Conservation (phyloP, 2,797 vertebrate genomes). For the Artibeus lituratus region DNA sequence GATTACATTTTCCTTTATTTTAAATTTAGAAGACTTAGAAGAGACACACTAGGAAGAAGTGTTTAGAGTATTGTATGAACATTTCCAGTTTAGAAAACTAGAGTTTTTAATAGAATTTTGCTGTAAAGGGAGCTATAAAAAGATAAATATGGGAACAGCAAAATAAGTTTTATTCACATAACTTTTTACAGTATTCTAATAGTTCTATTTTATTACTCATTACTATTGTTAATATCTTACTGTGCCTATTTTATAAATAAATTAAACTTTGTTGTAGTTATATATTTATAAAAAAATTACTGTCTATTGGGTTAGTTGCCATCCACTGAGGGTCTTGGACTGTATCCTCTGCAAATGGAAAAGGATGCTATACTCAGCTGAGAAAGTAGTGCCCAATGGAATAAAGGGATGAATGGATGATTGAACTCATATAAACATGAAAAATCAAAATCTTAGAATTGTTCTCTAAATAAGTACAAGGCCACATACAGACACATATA, state of each 20-base stretch:
- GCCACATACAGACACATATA: background rate
- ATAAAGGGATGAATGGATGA: background rate
- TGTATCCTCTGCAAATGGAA: background rate
- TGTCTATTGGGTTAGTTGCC: background rate
- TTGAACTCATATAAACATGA: background rate
- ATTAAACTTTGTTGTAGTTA: background rate
- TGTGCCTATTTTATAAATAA: background rate
- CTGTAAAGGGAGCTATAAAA: background rate
- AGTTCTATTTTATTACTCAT: background rate
- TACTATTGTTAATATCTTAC: background rate
- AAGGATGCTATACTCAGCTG: background rate
- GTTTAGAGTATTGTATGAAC: background rate
- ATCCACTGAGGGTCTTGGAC: background rate
- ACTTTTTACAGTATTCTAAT: background rate
- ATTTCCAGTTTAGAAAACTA: conserved; percentile 1
- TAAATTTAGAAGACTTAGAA: conserved; percentile 44
- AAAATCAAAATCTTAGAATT: background rate
- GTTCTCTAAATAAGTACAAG: background rate
- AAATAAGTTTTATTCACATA: background rate
- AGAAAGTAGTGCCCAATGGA: background rate
- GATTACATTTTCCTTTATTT: conserved; percentile 52
- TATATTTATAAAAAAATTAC: background rate
- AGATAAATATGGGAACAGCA: background rate
- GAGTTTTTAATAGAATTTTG: background rate
- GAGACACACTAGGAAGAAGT: conserved; percentile 17